These are phyloP conservation scores for Oenanthe oenanthe DNA, from an alignment of 2,113 vertebrate species.

Conservation along the genomic window DNA sequence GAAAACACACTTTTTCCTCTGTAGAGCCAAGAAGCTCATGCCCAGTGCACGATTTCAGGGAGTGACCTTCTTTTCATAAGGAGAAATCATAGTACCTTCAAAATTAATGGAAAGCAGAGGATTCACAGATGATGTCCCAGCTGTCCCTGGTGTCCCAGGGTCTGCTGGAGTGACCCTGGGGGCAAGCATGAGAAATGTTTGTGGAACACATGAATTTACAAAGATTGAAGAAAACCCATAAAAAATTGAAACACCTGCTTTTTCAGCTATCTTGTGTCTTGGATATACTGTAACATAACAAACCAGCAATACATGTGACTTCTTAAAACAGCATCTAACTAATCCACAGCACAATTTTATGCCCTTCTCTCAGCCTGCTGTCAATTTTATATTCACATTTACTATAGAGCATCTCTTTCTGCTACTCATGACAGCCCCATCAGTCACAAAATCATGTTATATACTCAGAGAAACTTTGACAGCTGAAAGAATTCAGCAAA, in stretches of 20 bases:
- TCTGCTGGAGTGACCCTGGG: not conserved
- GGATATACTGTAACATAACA: not conserved
- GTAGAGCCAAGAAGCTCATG: not conserved
- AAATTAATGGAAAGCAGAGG: not conserved
- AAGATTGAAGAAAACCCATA: not conserved
- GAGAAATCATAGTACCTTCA: not conserved
- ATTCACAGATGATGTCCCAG: not conserved
- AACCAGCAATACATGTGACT: not conserved
- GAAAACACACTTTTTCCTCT: not conserved
- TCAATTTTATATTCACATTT: conserved; percentile 13
- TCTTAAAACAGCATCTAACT: conserved; percentile 2
- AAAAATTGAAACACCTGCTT: not conserved
- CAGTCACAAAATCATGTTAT: not conserved
- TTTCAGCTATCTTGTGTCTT: not conserved
- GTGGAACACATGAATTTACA: not conserved
- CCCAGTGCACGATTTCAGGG: not conserved
- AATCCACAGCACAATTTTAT: not conserved
- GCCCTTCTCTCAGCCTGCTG: not conserved
- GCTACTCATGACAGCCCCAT: not conserved
- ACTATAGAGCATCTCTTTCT: not conserved
- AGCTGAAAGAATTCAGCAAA: conserved; percentile 11
- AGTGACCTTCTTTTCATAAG: not conserved
- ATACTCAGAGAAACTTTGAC: not conserved
- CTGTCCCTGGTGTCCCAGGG: not conserved
- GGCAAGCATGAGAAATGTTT: not conserved